Conservation (phyloP, 2,888 invertebrate species). For the Apamea monoglypha region DNA sequence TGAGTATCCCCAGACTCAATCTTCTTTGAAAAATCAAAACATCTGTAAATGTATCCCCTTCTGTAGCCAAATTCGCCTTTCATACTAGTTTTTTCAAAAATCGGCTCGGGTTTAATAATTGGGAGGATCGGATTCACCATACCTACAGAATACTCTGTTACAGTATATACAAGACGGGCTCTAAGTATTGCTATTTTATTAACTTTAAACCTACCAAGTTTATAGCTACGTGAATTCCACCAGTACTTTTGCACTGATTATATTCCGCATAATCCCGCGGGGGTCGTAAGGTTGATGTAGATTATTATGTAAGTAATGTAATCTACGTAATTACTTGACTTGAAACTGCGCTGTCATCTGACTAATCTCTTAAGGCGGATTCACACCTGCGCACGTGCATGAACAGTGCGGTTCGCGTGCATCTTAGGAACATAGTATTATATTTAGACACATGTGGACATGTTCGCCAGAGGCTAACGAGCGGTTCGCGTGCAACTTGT, state of each 20-base stretch:
- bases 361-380: conserved; percentile 15
- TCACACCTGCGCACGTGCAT: neutral
- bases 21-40: neutral
- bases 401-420: neutral
- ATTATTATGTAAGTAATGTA: conserved; percentile 26
- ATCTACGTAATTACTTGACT: conserved; percentile 20
- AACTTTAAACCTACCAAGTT: neutral
- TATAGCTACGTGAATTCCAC: neutral
- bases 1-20: neutral
- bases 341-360: conserved; percentile 25
- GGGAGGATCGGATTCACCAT: neutral
- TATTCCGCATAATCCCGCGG: conserved; percentile 4
- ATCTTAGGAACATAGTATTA: neutral
- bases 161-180: neutral
- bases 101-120: too few relatives aligned
- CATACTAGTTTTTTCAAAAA: too few relatives aligned
- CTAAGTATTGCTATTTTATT: neutral
- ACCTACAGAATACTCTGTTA: neutral
- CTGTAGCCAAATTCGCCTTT: too few relatives aligned
- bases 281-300: conserved; percentile 11
- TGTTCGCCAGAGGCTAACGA: too few relatives aligned
- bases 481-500: too few relatives aligned
- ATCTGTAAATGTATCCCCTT: too few relatives aligned
- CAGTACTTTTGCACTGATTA: conserved; percentile 6
- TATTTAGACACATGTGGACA: neutral